Percentiles rank a stretch among this genome's conserved stretches.
Evolutionary conservation across 64 coral and sea anemone genomes (phyloP).

Genomic region (Stichodactyla helianthus): DNA sequence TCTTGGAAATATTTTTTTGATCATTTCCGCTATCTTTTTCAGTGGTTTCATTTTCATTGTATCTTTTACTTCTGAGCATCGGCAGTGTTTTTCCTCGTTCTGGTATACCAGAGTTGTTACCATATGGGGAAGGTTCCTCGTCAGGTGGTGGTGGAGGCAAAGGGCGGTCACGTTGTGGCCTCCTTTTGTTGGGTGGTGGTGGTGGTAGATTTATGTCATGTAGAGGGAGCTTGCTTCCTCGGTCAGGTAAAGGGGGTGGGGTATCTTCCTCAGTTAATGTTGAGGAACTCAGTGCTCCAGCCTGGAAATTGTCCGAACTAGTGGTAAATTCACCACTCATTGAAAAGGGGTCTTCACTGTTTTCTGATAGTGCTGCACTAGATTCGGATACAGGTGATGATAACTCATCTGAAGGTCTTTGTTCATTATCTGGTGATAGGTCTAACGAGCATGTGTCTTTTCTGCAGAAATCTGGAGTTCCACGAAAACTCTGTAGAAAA

Average conservation of each 20-base stretch:
- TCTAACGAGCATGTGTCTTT: constrained; percentile 4
- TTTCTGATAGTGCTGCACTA: background rate
- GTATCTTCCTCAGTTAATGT: constrained; percentile 1
- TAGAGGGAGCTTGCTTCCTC: background rate
- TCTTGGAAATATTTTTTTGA: background rate
- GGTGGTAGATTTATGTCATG: background rate
- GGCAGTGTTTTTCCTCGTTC: constrained; percentile 18
- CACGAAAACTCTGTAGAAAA: constrained; percentile 22
- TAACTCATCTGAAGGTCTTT: background rate
- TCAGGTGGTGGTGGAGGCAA: background rate
- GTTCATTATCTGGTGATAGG: background rate
- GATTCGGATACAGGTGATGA: background rate
- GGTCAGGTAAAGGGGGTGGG: constrained; percentile 16
- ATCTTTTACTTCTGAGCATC: background rate
- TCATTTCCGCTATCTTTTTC: constrained; percentile 10
- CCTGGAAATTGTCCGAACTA: background rate
- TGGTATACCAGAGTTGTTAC: background rate
- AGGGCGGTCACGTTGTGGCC: background rate
- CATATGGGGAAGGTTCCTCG: background rate
- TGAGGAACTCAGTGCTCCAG: constrained; percentile 20
- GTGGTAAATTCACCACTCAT: background rate
- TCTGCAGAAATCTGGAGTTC: background rate
- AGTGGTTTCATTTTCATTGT: background rate
- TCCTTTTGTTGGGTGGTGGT: background rate
- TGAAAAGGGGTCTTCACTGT: background rate